These are phyloP conservation scores for Epizoanthus fatuus DNA, from an alignment of 92 coral and sea anemone genomes.

Conservation along the genomic window DNA sequence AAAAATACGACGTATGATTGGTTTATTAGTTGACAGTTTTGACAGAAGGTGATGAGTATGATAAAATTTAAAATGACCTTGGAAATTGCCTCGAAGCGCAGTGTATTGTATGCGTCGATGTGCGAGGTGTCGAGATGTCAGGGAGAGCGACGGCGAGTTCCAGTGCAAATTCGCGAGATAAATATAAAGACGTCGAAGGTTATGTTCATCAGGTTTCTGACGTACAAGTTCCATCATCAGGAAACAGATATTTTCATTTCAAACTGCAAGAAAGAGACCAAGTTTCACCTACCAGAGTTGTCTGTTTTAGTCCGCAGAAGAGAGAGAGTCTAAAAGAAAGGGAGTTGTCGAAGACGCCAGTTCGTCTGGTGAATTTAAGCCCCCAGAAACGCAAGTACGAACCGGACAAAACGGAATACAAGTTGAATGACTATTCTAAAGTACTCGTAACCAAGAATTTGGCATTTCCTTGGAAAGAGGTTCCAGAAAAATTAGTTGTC, in stretches of 20 bases:
- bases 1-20: no score
- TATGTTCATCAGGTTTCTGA: conserved; percentile 32
- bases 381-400: conserved; percentile 50
- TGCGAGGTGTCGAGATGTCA: no score
- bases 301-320: conserved; percentile 37
- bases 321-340: conserved; percentile 13
- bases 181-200: conserved; percentile 48
- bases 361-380: conserved; percentile 17
- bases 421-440: conserved; percentile 28
- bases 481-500: not conserved
- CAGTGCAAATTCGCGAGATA: conserved; percentile 12
- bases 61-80: no score
- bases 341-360: conserved; percentile 22
- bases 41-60: no score
- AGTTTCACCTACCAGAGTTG: conserved; percentile 18
- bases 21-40: no score
- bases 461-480: conserved; percentile 47
- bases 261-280: conserved; percentile 50
- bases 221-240: conserved; percentile 51
- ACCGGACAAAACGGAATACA: conserved; percentile 41
- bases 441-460: conserved; percentile 38
- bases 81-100: no score
- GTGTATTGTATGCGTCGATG: no score
- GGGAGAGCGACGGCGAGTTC: not conserved
- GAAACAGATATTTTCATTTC: conserved; percentile 54